Conservation (phyloP, 2,888 invertebrate species). For the Zaprionus lineosus region DNA sequence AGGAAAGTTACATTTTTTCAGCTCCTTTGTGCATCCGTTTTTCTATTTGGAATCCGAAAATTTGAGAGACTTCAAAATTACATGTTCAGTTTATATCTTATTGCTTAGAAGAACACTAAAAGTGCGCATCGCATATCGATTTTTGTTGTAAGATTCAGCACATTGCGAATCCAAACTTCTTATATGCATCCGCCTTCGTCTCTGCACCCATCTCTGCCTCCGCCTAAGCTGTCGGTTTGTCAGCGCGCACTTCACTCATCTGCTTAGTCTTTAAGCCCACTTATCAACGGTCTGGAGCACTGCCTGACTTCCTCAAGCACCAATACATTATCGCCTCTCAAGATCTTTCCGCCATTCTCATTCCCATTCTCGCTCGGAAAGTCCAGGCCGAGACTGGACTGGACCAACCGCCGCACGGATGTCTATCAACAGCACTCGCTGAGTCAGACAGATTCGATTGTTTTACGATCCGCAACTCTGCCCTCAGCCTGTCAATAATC, state of each 20-base stretch:
- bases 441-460: slow-evolving; percentile 34
- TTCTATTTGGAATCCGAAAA: too few species aligned
- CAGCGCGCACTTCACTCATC: slow-evolving; percentile 18
- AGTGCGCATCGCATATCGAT: too few species aligned
- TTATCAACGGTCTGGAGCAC: slow-evolving; percentile 32
- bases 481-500: slow-evolving; percentile 60
- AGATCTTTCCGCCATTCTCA: slow-evolving; percentile 41
- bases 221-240: not conserved
- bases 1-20: too few species aligned
- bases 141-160: too few species aligned
- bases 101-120: too few species aligned
- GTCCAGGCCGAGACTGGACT: slow-evolving; percentile 1
- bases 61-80: too few species aligned
- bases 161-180: too few species aligned
- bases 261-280: slow-evolving; percentile 42
- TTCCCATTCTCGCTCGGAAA: too few species aligned
- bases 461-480: slow-evolving; percentile 56
- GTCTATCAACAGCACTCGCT: slow-evolving; percentile 48
- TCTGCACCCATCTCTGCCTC: not conserved
- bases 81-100: too few species aligned
- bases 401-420: slow-evolving; percentile 12
- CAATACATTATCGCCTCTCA: slow-evolving; percentile 58
- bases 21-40: too few species aligned
- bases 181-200: too few species aligned
- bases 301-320: slow-evolving; percentile 55